Evolutionary conservation across 2,888 invertebrate genomes (phyloP), one percentile per base, ranked within the genome.

Genomic region (Digitonthophagus gazella): DNA sequence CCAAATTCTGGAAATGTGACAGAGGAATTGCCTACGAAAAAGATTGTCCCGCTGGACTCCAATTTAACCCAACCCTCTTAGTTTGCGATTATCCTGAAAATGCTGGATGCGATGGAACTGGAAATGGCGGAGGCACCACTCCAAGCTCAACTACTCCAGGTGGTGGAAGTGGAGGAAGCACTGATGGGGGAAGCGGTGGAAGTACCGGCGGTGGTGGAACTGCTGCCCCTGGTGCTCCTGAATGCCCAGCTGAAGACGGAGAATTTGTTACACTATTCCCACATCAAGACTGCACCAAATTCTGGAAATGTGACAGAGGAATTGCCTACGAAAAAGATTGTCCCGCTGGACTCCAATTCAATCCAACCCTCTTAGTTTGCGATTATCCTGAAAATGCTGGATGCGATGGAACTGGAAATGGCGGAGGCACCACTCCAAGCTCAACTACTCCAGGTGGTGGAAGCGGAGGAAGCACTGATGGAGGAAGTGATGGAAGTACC

Each of bases 211-310:
- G 18, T 65, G 65, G 65, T 15, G 54, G n/a, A 6, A 1, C 14
- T 67, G 55, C 8, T 54, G 65, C 18, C 6, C 16, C 15, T 3
- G 14, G 58, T n/a, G 6, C 20, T 4, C 20, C 14, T n/a, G 66
- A 58, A 66, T 66, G 66, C 15, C 66, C 66, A 66, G 57, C 1
- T n/a, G 58, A 66, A n/a, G 57, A 66, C 15, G 56, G 58, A n/a
- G 66, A 20, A 1, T 1, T 18, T 20, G 66, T 58, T 5, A 56
- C 19, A n/a, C 15, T 55, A 18, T 20, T 61, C 20, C 69, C 69
- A 8, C 69, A 69, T 6, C 44, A 69, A 57, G 69, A 69, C 19
- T 69, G 69, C 14, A 58, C 64, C 14, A 54, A 19, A n/a, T 69
- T 56, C 58, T 67, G 54, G 20, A 66, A 66, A 19, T 71, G 69